Evolutionary conservation across 2,113 vertebrate genomes (phyloP).

Genomic region (Cynocephalus volans): DNA sequence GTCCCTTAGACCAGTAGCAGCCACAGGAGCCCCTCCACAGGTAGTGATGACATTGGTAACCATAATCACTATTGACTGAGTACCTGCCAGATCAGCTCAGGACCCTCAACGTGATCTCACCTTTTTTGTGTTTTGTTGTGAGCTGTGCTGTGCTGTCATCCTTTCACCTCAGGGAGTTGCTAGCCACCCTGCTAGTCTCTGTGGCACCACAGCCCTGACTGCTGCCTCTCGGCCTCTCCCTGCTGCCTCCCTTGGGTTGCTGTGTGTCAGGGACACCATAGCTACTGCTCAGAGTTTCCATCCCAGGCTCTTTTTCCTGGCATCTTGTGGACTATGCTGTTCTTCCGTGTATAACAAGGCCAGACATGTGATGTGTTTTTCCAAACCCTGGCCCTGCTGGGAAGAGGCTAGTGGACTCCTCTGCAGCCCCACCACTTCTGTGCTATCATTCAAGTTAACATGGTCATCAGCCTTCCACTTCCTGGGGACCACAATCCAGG

Average conservation of each 20-base stretch:
- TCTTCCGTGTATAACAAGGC: neutral
- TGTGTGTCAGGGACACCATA: neutral
- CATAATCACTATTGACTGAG: neutral
- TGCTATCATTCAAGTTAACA: neutral
- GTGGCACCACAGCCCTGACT: neutral
- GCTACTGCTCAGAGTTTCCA: conserved; percentile 47
- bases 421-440: neutral
- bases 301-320: neutral
- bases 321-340: neutral
- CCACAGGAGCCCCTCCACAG: neutral
- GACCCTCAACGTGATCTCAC: neutral
- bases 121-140: neutral
- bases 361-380: neutral
- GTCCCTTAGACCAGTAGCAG: neutral
- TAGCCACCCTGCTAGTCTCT: rapidly evolving
- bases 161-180: neutral
- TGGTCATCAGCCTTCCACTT: neutral
- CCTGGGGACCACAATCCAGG: neutral
- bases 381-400: neutral
- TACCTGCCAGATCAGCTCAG: neutral
- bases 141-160: neutral
- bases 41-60: neutral
- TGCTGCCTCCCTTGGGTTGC: neutral
- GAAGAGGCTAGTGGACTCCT: neutral
- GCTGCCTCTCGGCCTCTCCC: neutral